Evolutionary conservation across 2,113 vertebrate species (phyloP), one percentile per base, ranked within the genome.

Genomic region (Lipotes vexillifer): DNA sequence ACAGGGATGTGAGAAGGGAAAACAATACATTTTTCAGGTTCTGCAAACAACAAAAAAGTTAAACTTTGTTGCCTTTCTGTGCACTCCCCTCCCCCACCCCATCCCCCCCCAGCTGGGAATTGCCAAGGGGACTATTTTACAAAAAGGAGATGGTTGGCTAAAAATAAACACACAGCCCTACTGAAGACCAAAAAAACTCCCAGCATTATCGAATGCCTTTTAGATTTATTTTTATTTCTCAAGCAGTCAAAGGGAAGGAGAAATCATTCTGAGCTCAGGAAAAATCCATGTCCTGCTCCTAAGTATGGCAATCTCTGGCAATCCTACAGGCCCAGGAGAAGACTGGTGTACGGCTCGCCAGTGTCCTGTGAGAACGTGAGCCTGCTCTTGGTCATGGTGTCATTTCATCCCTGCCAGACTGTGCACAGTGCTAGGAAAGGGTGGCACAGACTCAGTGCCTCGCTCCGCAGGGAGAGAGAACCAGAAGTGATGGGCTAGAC

Each of bases 181-280:
- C 12, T 46, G 55, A 92, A 86, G 71, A 84, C 89, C 33, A 94
- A 78, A 71, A 94, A 31, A 85, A 89, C 52, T 14, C n/a, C 36
- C 75, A 82, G 12, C 38, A 46, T 57, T 84, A 92, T 31, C 36
- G 33, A 82, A 77, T 83, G 44, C 25, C 44, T 63, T 91, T 77
- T 89, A 86, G 36, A 65, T 90, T 63, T 81, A 59, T 68, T 90
- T 93, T 88, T 90, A 81, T 77, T 93, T 88, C 59, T 96, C 29
- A 69, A 69, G 13, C 36, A 87, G 46, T 74, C 36, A 86, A 78
- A 95, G n/a, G 17, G 38, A 9, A 93, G 89, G 15, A 75, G n/a
- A 93, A 84, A 90, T 85, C 10, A 23, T 68, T 88, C 68, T 44
- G 17, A 85, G 69, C 27, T 87, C 69, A 44, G 46, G 69, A 66